Conservation (phyloP, 2,797 vertebrate species). For the Babyrousa celebensis region DNA sequence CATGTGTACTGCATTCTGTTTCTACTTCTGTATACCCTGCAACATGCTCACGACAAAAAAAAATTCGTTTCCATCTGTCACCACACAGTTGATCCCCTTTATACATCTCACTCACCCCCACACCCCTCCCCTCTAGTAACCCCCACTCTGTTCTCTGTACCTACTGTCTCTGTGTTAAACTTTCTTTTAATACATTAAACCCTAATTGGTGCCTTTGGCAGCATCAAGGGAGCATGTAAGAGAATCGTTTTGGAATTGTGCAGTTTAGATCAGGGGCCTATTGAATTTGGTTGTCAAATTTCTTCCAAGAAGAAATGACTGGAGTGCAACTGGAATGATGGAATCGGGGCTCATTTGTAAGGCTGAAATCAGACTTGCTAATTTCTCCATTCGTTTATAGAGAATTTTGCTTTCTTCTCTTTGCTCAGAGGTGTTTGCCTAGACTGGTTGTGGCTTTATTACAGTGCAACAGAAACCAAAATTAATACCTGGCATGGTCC, state of each 20-base stretch:
- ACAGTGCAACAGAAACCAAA: conserved; percentile 46
- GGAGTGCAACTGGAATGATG: background rate
- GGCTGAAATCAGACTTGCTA: background rate
- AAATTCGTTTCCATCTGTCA: background rate
- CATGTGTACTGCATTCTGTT: background rate
- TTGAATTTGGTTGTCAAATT: conserved; percentile 17
- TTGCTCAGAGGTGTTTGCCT: background rate
- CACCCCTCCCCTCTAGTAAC: background rate
- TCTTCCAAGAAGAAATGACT: conserved; percentile 1
- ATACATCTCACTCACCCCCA: background rate
- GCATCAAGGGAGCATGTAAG: background rate
- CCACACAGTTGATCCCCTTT: background rate
- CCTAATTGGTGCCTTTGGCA: background rate
- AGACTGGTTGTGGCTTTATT: background rate
- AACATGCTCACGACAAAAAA: background rate
- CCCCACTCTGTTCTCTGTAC: background rate
- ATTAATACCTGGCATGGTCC: background rate
- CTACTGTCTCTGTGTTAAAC: background rate
- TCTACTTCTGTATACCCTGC: background rate
- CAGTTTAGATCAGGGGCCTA: background rate
- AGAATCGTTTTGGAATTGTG: background rate
- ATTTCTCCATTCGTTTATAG: background rate
- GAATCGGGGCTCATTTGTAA: background rate
- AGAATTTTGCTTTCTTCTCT: background rate
- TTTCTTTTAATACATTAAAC: background rate